These are phyloP conservation scores for Xyliphius kryptos DNA, from an alignment of 2,113 vertebrate genomes.

Conservation along the genomic window DNA sequence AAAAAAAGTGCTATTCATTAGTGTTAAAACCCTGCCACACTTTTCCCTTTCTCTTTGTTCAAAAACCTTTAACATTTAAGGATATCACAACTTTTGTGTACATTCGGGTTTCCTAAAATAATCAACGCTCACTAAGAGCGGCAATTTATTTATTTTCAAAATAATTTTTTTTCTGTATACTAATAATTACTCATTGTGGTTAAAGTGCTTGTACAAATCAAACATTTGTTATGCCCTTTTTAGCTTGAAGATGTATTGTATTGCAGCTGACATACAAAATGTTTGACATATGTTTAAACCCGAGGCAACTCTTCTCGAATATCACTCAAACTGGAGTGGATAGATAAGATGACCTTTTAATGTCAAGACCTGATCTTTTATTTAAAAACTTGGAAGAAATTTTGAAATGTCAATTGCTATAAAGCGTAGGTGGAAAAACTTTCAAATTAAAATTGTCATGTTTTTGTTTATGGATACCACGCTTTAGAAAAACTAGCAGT, in stretches of 20 bases:
- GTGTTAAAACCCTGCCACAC: slow-evolving; percentile 38
- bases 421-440: slow-evolving; percentile 11
- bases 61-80: too few relatives aligned
- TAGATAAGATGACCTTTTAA: slow-evolving; percentile 59
- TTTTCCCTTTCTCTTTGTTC: too few relatives aligned
- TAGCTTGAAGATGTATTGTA: neutral
- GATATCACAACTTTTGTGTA: too few relatives aligned
- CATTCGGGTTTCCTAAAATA: too few relatives aligned
- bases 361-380: slow-evolving; percentile 59
- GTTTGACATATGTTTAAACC: slow-evolving; percentile 30
- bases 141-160: too few relatives aligned
- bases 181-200: too few relatives aligned
- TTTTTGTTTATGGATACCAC: neutral
- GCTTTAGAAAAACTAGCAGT: neutral
- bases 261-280: slow-evolving; percentile 35
- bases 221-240: slow-evolving; percentile 10
- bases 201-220: neutral
- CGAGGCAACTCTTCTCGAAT: slow-evolving; percentile 41
- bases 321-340: slow-evolving; percentile 38
- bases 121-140: too few relatives aligned
- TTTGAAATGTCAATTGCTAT: slow-evolving; percentile 34
- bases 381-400: slow-evolving; percentile 42
- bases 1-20: slow-evolving; percentile 37
- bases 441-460: neutral
- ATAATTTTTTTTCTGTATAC: too few relatives aligned